Evolutionary conservation across 2,797 vertebrate species (phyloP), one percentile per base, ranked within the genome.

Genomic region (Octomys mimax): DNA sequence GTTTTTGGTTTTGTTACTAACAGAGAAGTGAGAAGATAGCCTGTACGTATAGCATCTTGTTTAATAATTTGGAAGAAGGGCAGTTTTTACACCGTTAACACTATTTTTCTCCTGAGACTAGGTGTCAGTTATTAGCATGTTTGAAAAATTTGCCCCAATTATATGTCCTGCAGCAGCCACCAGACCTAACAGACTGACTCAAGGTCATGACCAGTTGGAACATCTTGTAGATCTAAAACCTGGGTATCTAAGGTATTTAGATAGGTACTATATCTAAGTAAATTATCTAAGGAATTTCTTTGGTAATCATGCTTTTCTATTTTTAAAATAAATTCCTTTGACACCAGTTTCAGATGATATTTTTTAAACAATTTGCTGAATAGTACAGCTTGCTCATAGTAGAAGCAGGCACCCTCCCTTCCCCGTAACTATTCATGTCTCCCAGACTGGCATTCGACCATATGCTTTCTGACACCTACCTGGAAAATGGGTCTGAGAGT

Each of bases 291-390:
- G 85, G 52, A 80, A 61, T 91, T 71, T 62, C 39, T 46, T 89
- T 89, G 86, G 42, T 61, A 13, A 46, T 73, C 7, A 2, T 73
- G 62, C 54, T 64, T 89, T 92, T 66, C 64, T 79, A 1, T 70
- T 92, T 71, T 75, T 70, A 36, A 71, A 85, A 66, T 70, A 46
- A 91, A 92, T 73, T 22, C 64, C n/a, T 64, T 89, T 94, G 87
- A 71, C 36, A 92, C 31, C 79, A 93, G 52, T 57, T 82, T 92
- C 36, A 92, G 39, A 70, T 75, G 16, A 39, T 71, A 24, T 13
- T 42, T 90, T 71, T 59, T 7, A 57, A 81, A 77, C 57, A 73
- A 71, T 13, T 71, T 39, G 24, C 85, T 78, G 7, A 0, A 0
- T 36, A 39, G 66, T 33, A 7, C 13, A 59, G 62, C 33, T 89